Evolutionary conservation across 1,140 invertebrate species (phyloP), one percentile per base, ranked within the genome.

Genomic region (Aradophagus sp.): DNA sequence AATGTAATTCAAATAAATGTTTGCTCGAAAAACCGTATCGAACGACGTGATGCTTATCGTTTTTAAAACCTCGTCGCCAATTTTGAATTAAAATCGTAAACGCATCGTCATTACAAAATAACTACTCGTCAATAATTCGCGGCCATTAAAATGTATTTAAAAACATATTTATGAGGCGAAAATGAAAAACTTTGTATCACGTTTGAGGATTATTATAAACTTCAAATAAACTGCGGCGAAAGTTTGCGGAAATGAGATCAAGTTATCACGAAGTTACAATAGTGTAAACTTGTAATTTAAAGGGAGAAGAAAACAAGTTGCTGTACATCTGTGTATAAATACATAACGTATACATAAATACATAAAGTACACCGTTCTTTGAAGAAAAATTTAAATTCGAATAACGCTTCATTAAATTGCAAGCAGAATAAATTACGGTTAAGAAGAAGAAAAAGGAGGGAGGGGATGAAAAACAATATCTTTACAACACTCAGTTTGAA

Each of bases 221-320:
- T 45, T n/a, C n/a, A n/a, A n/a, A n/a, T 29, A 32, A 45, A 62
- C 42, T 52, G 29, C 32, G 17, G 38, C 7, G 31, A 42, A 50
- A 50, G 31, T 52, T 52, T 11, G 38, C 31, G 8, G 47, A 52
- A 53, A 44, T 32, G 38, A 29, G 36, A 50, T 52, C 36, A 52
- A 62, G 36, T 62, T 62, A 52, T 52, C 47, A 38, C 14, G 16
- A 52, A 62, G 47, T 62, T 62, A 62, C 58, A 44, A 42, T 62
- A 45, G 39, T 16, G 36, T 45, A 45, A 52, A 62, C 39, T 62
- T 52, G 38, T 52, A 62, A 52, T 62, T 62, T 62, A 12, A 20
- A 62, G 52, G 16, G 34, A 31, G 52, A 62, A 61, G 44, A 48
- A 61, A 50, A 61, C 38, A 19, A 42, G 12, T 35, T 44, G n/a